Percentiles rank a stretch among this genome's conserved stretches.
Conservation (phyloP, 2,797 vertebrate species). For the Myiotriccus ornatus region DNA sequence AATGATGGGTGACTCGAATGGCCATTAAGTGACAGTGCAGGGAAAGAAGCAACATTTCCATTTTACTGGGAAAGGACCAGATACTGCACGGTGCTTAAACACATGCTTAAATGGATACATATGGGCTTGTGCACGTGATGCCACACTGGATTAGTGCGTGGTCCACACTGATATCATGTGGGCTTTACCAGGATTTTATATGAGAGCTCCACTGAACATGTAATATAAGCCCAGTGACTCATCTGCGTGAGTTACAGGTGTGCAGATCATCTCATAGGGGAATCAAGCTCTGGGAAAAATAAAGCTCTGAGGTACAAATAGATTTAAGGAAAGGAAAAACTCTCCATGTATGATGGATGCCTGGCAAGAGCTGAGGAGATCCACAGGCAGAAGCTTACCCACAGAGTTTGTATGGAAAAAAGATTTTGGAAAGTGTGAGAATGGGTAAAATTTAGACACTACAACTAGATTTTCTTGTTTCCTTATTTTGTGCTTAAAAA, state of each 20-base stretch:
- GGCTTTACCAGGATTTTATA: not conserved
- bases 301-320: not conserved
- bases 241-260: accelerated
- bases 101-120: not conserved
- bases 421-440: not conserved
- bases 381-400: not conserved
- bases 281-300: not conserved
- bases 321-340: not conserved
- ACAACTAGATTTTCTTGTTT: not conserved
- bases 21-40: not conserved
- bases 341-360: not conserved
- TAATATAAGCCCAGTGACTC: not conserved
- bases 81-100: not conserved
- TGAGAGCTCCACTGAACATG: not conserved
- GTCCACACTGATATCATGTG: not conserved
- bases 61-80: not conserved
- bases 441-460: not conserved
- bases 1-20: accelerated
- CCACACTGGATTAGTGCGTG: not conserved
- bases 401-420: not conserved
- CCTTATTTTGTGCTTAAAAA: slow-evolving; percentile 38
- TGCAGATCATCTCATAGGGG: not conserved
- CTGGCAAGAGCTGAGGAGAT: not conserved
- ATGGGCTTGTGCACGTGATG: not conserved
- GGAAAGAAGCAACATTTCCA: not conserved